Evolutionary conservation across 2,113 vertebrate species (phyloP), one percentile per base, ranked within the genome.

Genomic region (Excalfactoria chinensis): DNA sequence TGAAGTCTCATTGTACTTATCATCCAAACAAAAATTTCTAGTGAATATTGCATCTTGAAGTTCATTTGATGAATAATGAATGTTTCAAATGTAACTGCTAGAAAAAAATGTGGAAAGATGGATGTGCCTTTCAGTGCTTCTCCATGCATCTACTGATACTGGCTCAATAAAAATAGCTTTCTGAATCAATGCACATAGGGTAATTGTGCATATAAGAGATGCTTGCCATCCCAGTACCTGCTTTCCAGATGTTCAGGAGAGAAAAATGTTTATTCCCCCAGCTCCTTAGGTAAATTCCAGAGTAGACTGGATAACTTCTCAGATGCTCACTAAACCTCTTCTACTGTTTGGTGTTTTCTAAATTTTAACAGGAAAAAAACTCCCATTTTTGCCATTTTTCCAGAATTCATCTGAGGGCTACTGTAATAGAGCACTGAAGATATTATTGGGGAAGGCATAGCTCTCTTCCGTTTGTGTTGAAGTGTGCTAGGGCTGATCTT

Each of bases 1-100:
- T 79, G 74, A 91, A 75, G 76, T 95, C 93, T 93, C 55, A 16
- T 88, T 91, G n/a, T 22, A 34, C 41, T 95, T 89, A 85, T 32
- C 15, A n/a, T 5, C 59, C 37, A 80, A 89, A 85, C 71, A 73
- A 34, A 83, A 87, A 85, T 83, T 79, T 68, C 87, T 66, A 76
- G 78, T 26, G 63, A 89, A 81, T 51, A 21, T 53, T 93, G 12
- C 11, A 55, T 89, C 75, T 76, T 9, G 11, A 79, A 34, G 32
- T 85, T 83, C 91, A 76, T 91, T 93, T 79, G 46, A 73, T 85
- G 63, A 91, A 79, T 91, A 66, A 75, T 73, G 49, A 62, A 75
- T 73, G 49, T 63, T 94, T 89, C 80, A 84, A 30, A 84, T 88
- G 72, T 81, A 90, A 86, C 85, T 73, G 56, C 66, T 88, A 25